A percentile compares a stretch with the other conserved stretches of the same genome.
phyloP scores from a whole-genome alignment of 1,140 invertebrate species.

The Stenopsyche tienmushanensis region DNA sequence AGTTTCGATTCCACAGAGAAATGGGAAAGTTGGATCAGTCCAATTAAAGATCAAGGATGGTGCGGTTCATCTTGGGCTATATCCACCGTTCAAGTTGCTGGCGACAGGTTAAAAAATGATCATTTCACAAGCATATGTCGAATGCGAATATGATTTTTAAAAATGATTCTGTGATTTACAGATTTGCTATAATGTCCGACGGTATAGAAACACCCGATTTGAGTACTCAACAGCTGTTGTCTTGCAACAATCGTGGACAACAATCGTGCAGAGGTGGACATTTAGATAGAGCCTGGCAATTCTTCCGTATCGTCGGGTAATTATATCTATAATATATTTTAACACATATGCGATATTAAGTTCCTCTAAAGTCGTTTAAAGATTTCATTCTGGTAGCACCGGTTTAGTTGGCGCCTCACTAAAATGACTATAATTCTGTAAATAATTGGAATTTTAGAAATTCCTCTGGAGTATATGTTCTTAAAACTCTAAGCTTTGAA shows the following conservation, averaged over 20 bases:
- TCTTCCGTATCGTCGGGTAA: conserved; percentile 79
- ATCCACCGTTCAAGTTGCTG: conserved; percentile 77
- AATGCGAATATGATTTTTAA: too few relatives aligned
- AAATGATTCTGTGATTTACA: conserved; percentile 57
- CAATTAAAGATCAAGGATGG: conserved; percentile 86
- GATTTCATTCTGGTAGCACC: not conserved
- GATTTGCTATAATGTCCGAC: conserved; percentile 79
- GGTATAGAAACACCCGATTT: conserved; percentile 69
- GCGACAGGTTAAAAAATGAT: conserved; percentile 61
- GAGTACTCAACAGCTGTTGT: conserved; percentile 82
- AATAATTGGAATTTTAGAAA: too few relatives aligned
- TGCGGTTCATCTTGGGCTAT: conserved; percentile 93
- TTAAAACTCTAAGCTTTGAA: too few relatives aligned
- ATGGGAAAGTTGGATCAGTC: conserved; percentile 74
- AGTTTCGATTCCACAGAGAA: conserved; percentile 73
- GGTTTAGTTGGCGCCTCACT: too few relatives aligned
- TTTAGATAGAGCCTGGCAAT: conserved; percentile 89
- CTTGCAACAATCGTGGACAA: conserved; percentile 76
- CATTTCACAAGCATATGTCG: too few relatives aligned
- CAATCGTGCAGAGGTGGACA: conserved; percentile 84
- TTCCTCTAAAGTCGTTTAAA: too few relatives aligned
- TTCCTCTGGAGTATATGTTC: too few relatives aligned
- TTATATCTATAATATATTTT: conserved; percentile 3
- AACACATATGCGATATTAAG: not conserved
- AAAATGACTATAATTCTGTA: too few relatives aligned